Evolutionary conservation across 2,113 vertebrate genomes (phyloP), one percentile per base, ranked within the genome.

Genomic region (Peucedramus taeniatus): DNA sequence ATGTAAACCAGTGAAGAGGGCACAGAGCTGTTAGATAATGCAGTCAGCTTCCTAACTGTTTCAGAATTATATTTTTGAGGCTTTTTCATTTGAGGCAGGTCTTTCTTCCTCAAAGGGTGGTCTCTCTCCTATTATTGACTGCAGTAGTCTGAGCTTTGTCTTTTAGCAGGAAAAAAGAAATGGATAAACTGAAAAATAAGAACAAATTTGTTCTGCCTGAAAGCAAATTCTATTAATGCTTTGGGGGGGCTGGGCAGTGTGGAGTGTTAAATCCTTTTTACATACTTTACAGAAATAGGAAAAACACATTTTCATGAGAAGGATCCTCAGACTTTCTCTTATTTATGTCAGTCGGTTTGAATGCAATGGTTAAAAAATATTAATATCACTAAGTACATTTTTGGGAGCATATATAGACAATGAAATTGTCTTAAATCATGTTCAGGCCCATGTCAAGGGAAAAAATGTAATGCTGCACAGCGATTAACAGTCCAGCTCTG

Each of bases 191-290:
- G 20, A 64, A 91, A 93, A 77, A 86, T 47, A 68, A 21, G 7
- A 92, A 27, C 14, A 79, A 78, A 71, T 9, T 37, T 61, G 14
- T 7, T 87, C 53, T 77, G 21, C 2, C 3, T 78, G 56, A 45
- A 85, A 85, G 23, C 10, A 83, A 65, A 87, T 11, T 45, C 6
- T 61, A 15, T 63, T 39, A 85, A 39, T 19, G 21, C 4, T 77
- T 31, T 1, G 3, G 6, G 3, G 4, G 10, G 24, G 10, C 2
- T 4, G 24, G 24, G 11, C 5, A 2, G 1, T 33, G 4, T 11
- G 6, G 27, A 31, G 4, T 42, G 15, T 40, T 53, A 63, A 54
- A 49, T 54, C 14, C 4, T 83, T 61, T 65, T 53, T 33, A 56
- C 15, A 60, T 35, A 64, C 6, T 76, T 89, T 26, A 59, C 4